Conservation (phyloP, 1,140 invertebrate genomes). For the Euborellia annulipes region DNA sequence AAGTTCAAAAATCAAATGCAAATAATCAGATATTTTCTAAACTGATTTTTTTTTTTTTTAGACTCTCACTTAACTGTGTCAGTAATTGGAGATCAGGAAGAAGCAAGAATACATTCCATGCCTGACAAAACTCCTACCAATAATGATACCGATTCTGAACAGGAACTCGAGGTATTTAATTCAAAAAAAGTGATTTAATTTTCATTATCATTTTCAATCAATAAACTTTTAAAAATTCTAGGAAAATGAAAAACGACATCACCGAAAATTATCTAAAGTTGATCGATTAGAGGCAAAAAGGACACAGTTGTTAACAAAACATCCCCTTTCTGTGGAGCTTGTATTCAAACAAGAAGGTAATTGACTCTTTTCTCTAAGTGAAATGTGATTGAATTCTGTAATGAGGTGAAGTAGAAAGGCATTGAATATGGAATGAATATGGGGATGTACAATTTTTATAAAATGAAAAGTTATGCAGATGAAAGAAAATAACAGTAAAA, state of each 20-base stretch:
- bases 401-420: no score
- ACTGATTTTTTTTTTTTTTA: slow-evolving; percentile 15
- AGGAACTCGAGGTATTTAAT: slow-evolving; percentile 31
- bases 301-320: slow-evolving; percentile 47
- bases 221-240: not conserved
- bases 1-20: slow-evolving; percentile 17
- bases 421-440: no score
- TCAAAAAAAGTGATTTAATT: no score
- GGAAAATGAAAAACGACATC: slow-evolving; percentile 15
- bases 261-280: slow-evolving; percentile 26
- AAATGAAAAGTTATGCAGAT: no score
- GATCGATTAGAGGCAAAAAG: slow-evolving; percentile 46
- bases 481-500: no score
- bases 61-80: slow-evolving; percentile 29
- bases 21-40: slow-evolving; percentile 6
- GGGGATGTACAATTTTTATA: no score
- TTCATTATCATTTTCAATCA: no score
- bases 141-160: slow-evolving; percentile 46
- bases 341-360: slow-evolving; percentile 30
- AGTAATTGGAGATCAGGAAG: slow-evolving; percentile 65
- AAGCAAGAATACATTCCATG: slow-evolving; percentile 47
- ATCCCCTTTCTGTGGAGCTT: slow-evolving; percentile 53
- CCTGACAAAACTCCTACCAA: slow-evolving; percentile 20
- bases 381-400: no score
- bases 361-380: no score